A percentile compares a stretch with the other conserved stretches of the same genome.
These are phyloP conservation scores for Colletes collaris DNA, from an alignment of 2,888 invertebrate genomes.

Conservation along the genomic window DNA sequence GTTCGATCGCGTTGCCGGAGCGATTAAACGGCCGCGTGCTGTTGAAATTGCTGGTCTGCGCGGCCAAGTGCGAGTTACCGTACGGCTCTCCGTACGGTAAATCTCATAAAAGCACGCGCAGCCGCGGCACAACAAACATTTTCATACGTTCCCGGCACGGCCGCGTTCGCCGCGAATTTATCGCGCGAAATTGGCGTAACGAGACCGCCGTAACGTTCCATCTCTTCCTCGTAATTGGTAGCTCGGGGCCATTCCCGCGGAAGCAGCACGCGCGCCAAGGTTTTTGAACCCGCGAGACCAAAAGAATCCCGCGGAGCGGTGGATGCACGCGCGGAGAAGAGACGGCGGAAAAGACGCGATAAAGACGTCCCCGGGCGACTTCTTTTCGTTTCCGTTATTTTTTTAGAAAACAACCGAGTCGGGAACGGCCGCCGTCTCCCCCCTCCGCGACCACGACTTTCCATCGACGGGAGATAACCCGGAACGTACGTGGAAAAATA, in stretches of 20 bases:
- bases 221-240: conserved; percentile 35
- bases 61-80: neutral
- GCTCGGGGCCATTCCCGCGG: conserved; percentile 51
- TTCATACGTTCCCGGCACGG: conserved; percentile 8
- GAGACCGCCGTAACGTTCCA: conserved; percentile 18
- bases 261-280: conserved; percentile 67
- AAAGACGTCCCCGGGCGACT: conserved; percentile 56
- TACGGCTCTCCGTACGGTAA: neutral
- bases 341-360: conserved; percentile 34
- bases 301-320: conserved; percentile 53
- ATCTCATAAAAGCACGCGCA: neutral
- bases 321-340: conserved; percentile 47
- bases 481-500: conserved; percentile 45
- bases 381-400: conserved; percentile 60
- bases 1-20: no score
- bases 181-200: conserved; percentile 40
- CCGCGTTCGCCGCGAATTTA: conserved; percentile 20
- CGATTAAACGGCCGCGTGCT: neutral
- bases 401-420: conserved; percentile 59
- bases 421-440: conserved; percentile 12
- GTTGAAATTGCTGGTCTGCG: neutral
- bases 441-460: conserved; percentile 24
- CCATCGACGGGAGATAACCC: neutral
- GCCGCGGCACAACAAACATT: conserved; percentile 5
- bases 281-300: conserved; percentile 67